A percentile compares a stretch with the other conserved stretches of the same genome.
Conservation (phyloP, 2,113 vertebrate genomes). For the Burhinus bistriatus region DNA sequence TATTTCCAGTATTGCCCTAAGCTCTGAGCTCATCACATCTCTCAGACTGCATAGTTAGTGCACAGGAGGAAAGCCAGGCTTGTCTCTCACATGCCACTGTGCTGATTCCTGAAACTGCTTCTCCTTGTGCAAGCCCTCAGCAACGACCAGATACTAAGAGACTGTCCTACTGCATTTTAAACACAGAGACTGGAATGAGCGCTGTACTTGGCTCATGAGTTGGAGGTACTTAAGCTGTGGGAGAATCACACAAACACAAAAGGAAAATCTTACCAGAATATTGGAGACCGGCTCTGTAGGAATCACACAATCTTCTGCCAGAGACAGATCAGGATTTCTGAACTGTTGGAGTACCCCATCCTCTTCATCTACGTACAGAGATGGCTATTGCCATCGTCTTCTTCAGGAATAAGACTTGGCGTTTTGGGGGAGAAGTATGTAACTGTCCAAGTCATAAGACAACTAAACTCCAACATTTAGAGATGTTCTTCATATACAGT, state of each 20-base stretch:
- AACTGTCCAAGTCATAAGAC: neutral
- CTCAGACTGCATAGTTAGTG: neutral
- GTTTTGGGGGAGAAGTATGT: neutral
- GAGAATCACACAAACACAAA: neutral
- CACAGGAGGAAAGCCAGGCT: neutral
- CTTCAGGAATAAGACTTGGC: neutral
- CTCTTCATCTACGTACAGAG: neutral
- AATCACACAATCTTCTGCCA: neutral
- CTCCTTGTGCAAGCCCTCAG: neutral
- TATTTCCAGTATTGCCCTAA: neutral
- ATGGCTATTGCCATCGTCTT: neutral
- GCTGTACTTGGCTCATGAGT: neutral
- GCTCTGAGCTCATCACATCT: neutral
- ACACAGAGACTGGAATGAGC: neutral
- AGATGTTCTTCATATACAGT: neutral
- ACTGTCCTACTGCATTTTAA: neutral
- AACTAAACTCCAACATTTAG: neutral
- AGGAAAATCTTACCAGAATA: neutral
- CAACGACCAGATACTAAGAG: neutral
- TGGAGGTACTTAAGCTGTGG: neutral
- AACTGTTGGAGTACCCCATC: neutral
- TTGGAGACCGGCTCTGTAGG: neutral
- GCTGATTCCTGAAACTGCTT: neutral
- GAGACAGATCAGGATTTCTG: neutral
- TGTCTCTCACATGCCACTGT: neutral